Evolutionary conservation across 2,113 vertebrate genomes (phyloP).

Genomic region (Cochlearius cochlearius): DNA sequence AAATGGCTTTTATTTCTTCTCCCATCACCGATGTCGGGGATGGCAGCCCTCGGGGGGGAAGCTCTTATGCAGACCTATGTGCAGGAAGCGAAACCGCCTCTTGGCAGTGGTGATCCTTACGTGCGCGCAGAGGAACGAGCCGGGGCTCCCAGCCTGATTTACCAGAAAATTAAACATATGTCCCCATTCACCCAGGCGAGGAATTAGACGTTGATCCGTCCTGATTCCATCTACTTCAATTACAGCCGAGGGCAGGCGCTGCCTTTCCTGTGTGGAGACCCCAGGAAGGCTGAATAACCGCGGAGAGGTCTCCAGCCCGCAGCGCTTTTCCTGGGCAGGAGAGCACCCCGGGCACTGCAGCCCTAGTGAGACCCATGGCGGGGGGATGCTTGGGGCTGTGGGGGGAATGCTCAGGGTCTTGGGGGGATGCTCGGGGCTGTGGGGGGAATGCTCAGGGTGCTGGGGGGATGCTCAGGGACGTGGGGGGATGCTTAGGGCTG

Average conservation of each 20-base stretch:
- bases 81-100: not conserved
- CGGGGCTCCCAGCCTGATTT: slow-evolving; percentile 10
- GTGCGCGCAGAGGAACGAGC: not conserved
- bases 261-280: not conserved
- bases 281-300: not conserved
- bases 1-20: not conserved
- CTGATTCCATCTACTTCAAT: slow-evolving; percentile 20
- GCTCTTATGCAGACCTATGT: not conserved
- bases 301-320: not conserved
- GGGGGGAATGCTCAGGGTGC: too few species aligned
- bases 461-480: too few species aligned
- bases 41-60: not conserved
- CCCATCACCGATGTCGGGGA: rapidly evolving
- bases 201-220: not conserved
- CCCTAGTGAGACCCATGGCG: rapidly evolving
- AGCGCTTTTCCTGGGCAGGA: not conserved
- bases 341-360: not conserved
- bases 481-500: not conserved
- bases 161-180: slow-evolving; percentile 54
- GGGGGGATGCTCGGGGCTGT: not conserved
- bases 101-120: not conserved
- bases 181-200: slow-evolving; percentile 39
- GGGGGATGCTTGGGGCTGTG: not conserved
- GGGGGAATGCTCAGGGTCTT: not conserved
- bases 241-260: not conserved